Percentiles rank a stretch among this genome's conserved stretches.
phyloP scores from a whole-genome alignment of 2,113 vertebrate species.

The Alectura lathami region DNA sequence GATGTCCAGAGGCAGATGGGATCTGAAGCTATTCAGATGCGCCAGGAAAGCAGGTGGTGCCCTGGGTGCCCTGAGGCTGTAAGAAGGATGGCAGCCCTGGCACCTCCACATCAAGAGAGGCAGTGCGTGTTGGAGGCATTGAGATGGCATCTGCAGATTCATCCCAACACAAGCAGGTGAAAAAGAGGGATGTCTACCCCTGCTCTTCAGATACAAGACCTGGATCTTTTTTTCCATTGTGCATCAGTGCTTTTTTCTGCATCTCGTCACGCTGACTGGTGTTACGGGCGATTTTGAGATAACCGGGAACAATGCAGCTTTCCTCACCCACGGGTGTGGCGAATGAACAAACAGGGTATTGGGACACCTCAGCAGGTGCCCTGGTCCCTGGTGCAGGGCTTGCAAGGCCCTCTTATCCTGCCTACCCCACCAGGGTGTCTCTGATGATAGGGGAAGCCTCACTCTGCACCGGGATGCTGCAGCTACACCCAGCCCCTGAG shows the following conservation, averaged over 20 bases:
- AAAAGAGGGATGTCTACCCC: background rate
- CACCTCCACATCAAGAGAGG: background rate
- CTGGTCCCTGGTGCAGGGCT: background rate
- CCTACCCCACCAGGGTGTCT: background rate
- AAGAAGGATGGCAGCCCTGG: background rate
- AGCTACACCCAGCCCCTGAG: rapidly evolving
- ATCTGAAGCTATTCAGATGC: background rate
- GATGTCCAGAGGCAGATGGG: background rate
- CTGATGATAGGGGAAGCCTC: rapidly evolving
- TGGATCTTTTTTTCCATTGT: background rate
- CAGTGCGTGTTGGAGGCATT: rapidly evolving
- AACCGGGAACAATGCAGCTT: background rate
- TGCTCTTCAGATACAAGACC: background rate
- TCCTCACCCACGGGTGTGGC: background rate
- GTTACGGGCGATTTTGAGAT: background rate
- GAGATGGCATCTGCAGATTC: background rate
- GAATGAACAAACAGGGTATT: background rate
- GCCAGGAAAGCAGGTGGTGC: background rate
- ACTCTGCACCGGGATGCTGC: background rate
- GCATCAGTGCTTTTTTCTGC: background rate
- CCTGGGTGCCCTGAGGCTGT: background rate
- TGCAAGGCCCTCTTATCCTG: background rate
- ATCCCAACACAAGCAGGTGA: background rate
- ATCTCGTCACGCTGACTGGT: background rate
- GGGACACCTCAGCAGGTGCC: background rate